Base-by-base conservation (phyloP, 1,140 invertebrate species). In the Drosophila rhopaloa region DNA sequence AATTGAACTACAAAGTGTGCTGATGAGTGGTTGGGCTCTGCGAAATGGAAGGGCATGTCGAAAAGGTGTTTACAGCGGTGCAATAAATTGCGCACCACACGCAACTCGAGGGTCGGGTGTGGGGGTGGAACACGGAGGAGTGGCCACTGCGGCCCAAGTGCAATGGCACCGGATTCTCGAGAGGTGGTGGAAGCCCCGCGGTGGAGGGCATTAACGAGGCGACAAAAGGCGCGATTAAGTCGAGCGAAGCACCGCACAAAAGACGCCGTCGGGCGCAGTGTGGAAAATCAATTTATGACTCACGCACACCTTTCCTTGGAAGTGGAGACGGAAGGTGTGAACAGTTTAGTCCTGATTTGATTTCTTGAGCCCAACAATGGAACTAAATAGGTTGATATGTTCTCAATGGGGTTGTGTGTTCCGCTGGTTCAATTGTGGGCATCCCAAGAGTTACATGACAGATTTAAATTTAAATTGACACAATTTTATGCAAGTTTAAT, bases 41-140 rank as follows among this genome's bases (percentile, higher is more conserved):
- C n/a, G 46, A 47, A 47, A 48, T 32, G 72, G 38, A 60, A 59
- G 77, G 60, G 79, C 60, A 57, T 55, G 47, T 50, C 50, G 55
- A 57, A 84, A 66, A 80, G 78, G 80, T 88, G 80, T 89, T 88
- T 81, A 88, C 80, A 90, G 80, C 77, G 44, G 55, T 89, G 84
- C 84, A 89, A 88, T 89, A 81, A 90, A 89, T 90, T 62, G 61
- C 77, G 66, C 62, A 62, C 61, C 53, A 38, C 84, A 89, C 84
- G 84, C 84, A 75, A 89, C 51, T 48, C 38, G 16, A 27, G 32
- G 43, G 9, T n/a, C 14, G 38, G 24, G 32, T 41, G 46, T 13
- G 29, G 29, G 54, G 2, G 13, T 41, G 16, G 16, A 1, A 19
- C 8, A 19, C 13, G 32, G 63, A 48, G 79, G 71, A 79, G 50